phyloP scores from a whole-genome alignment of 2,797 vertebrate genomes.

The Phoebastria nigripes region DNA sequence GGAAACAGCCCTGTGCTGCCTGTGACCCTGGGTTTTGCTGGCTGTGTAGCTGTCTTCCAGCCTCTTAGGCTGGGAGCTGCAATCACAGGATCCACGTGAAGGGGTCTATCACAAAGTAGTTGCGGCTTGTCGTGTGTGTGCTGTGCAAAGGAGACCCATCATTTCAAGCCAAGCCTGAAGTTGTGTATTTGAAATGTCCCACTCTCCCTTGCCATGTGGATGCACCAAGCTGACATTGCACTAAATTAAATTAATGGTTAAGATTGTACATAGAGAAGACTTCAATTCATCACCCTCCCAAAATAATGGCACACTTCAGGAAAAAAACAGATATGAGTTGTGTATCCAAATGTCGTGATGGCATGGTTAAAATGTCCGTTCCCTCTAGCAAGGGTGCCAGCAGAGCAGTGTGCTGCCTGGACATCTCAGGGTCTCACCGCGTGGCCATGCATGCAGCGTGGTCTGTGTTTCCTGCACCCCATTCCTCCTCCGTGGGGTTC shows the following conservation, averaged over 20 bases:
- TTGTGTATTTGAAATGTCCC: neutral
- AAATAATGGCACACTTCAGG: neutral
- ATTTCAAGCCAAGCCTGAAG: neutral
- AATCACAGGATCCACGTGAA: neutral
- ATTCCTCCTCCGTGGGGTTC: rapidly evolving
- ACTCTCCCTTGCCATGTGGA: neutral
- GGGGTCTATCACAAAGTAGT: rapidly evolving
- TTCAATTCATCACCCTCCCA: neutral
- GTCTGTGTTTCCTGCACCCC: neutral
- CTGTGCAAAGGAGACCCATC: neutral
- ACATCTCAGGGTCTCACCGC: neutral
- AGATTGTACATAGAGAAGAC: neutral
- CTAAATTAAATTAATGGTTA: neutral
- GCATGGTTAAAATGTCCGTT: neutral
- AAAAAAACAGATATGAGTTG: rapidly evolving
- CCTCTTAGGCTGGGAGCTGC: neutral
- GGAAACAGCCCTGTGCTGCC: neutral
- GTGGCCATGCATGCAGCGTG: rapidly evolving
- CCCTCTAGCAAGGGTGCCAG: neutral
- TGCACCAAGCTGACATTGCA: neutral
- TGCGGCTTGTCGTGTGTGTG: neutral
- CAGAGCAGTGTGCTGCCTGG: neutral
- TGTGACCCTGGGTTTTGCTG: neutral
- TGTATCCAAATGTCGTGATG: neutral
- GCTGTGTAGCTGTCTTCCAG: neutral